Evolutionary conservation across 2,113 vertebrate genomes (phyloP).

Genomic region (Chloropsis cyanopogon): DNA sequence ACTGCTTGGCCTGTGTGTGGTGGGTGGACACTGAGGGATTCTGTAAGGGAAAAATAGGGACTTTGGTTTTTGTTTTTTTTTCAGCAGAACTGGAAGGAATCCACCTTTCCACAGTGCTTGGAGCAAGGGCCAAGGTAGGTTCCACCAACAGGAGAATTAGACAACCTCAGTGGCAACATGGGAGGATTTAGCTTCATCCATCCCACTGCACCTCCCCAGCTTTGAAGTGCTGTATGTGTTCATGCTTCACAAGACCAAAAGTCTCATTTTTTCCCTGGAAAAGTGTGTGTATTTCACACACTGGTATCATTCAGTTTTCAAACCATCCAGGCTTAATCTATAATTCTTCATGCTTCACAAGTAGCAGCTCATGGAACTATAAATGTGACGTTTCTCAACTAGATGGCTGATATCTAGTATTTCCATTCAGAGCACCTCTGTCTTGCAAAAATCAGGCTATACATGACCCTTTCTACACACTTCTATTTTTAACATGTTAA

Average conservation of each 20-base stretch:
- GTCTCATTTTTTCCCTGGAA: not conserved
- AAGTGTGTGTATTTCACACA: not conserved
- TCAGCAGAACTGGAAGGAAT: not conserved
- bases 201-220: not conserved
- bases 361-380: not conserved
- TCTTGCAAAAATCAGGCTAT: slow-evolving; percentile 34
- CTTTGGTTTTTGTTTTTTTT: not conserved
- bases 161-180: not conserved
- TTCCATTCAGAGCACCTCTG: slow-evolving; percentile 42
- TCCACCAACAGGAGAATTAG: not conserved
- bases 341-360: not conserved
- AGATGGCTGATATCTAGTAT: slow-evolving; percentile 14
- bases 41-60: not conserved
- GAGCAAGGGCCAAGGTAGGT: not conserved
- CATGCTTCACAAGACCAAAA: not conserved
- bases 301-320: not conserved
- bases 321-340: not conserved
- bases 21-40: not conserved
- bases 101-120: not conserved
- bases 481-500: slow-evolving; percentile 71
- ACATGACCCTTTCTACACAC: slow-evolving; percentile 41
- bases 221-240: not conserved
- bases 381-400: not conserved
- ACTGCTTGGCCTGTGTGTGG: too few relatives aligned
- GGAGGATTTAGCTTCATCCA: not conserved